Conservation (phyloP, 2,888 invertebrate species). For the Perizoma flavofasciatum region DNA sequence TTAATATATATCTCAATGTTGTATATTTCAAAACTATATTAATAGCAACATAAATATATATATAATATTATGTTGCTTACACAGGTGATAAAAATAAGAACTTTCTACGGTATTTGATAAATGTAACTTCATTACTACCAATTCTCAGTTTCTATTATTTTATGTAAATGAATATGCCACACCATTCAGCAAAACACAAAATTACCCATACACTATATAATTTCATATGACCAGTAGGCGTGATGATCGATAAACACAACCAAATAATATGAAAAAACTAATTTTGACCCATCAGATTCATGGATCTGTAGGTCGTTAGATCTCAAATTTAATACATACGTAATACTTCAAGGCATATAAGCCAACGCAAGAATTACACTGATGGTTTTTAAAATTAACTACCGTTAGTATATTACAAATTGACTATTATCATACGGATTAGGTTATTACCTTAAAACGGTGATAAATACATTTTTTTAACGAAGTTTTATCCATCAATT, state of each 20-base stretch:
- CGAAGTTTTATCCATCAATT: slow-evolving; percentile 20
- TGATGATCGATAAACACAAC: slow-evolving; percentile 21
- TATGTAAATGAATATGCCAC: slow-evolving; percentile 21
- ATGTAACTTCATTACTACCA: background rate
- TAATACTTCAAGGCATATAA: slow-evolving; percentile 19
- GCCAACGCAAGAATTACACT: slow-evolving; percentile 37
- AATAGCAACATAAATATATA: too few species aligned
- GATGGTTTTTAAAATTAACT: slow-evolving; percentile 37
- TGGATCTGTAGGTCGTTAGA: slow-evolving; percentile 22
- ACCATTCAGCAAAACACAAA: slow-evolving; percentile 13
- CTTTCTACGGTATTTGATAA: slow-evolving; percentile 9
- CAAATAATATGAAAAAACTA: slow-evolving; percentile 16
- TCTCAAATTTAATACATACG: slow-evolving; percentile 32
- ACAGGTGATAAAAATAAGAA: slow-evolving; percentile 10
- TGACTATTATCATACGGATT: slow-evolving; percentile 47
- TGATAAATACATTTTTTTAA: slow-evolving; percentile 36
- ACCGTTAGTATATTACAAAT: slow-evolving; percentile 41
- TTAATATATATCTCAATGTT: too few species aligned
- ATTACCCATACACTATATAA: slow-evolving; percentile 17
- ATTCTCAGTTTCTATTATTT: slow-evolving; percentile 19
- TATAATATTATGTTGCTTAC: too few species aligned
- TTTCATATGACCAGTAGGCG: slow-evolving; percentile 29
- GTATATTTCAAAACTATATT: too few species aligned
- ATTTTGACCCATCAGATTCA: slow-evolving; percentile 10
- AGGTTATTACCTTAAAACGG: slow-evolving; percentile 46